phyloP scores from a whole-genome alignment of 2,113 vertebrate species.

The Halcyon malimbica region DNA sequence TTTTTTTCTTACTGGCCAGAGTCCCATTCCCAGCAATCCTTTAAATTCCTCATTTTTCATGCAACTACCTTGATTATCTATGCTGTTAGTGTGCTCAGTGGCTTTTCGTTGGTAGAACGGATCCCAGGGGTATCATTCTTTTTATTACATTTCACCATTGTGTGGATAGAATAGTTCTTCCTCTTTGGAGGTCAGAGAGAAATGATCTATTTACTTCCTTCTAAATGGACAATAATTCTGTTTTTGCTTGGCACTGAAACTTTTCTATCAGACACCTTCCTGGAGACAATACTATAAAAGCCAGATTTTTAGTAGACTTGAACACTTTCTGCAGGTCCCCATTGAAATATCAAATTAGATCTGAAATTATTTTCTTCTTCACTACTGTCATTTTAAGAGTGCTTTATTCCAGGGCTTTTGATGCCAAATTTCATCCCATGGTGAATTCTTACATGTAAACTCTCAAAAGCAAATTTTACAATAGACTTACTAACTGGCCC shows the following conservation, averaged over 20 bases:
- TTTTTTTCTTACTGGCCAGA: constrained; percentile 22
- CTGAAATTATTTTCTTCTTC: neutral
- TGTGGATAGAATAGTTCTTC: constrained; percentile 36
- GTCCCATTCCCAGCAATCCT: constrained; percentile 51
- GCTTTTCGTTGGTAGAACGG: constrained; percentile 17
- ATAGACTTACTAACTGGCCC: constrained; percentile 20
- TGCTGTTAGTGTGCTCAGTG: constrained; percentile 23
- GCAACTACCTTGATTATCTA: constrained; percentile 58
- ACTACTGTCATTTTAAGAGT: neutral
- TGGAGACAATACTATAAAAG: constrained; percentile 34
- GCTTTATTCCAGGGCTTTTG: constrained; percentile 13
- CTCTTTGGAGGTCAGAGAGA: constrained; percentile 37
- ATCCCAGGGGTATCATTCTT: constrained; percentile 27
- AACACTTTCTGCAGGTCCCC: neutral
- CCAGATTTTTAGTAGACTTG: constrained; percentile 26
- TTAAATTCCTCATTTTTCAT: constrained; percentile 55
- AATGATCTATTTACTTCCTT: constrained; percentile 49
- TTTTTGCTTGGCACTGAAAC: constrained; percentile 43
- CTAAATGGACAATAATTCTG: constrained; percentile 44
- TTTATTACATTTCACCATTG: constrained; percentile 36
- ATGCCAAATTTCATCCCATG: constrained; percentile 9
- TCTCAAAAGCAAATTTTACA: constrained; percentile 46
- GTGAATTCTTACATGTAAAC: constrained; percentile 33
- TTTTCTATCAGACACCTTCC: constrained; percentile 10
- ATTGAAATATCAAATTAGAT: constrained; percentile 34